Conservation (phyloP, 2,797 vertebrate species). For the Pseudomugil tenellus region DNA sequence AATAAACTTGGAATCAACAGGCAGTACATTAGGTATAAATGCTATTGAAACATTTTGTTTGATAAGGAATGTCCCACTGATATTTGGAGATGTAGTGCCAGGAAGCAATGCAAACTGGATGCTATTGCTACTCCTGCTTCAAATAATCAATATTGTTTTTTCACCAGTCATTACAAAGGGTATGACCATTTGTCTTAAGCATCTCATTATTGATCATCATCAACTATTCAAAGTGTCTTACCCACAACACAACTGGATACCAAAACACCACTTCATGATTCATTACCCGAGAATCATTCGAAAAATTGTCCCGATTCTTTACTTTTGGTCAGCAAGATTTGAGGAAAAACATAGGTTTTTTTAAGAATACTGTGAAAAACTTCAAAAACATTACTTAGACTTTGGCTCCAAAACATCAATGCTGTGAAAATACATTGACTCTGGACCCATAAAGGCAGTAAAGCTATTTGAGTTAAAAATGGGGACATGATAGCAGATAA, state of each 20-base stretch:
- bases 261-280: slow-evolving; percentile 2
- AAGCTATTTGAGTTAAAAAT: not conserved
- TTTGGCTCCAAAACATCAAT: not conserved
- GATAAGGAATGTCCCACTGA: not conserved
- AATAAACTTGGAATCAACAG: not conserved
- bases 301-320: no score
- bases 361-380: not conserved
- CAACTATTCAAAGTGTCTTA: not conserved
- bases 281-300: no score
- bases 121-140: not conserved
- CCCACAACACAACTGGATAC: not conserved
- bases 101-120: not conserved
- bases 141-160: not conserved
- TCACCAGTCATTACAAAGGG: not conserved
- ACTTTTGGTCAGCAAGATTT: no score
- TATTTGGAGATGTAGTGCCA: slow-evolving; percentile 2
- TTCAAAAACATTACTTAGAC: slow-evolving; percentile 1
- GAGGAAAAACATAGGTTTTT: no score
- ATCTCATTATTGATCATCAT: not conserved
- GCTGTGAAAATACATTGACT: not conserved
- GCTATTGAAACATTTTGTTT: slow-evolving; percentile 1
- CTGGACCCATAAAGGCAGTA: not conserved
- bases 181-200: slow-evolving; percentile 1
- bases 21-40: not conserved
- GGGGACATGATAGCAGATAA: not conserved